Evolutionary conservation across 2,888 invertebrate species (phyloP), one percentile per base, ranked within the genome.

Genomic region (Cephus runcator): DNA sequence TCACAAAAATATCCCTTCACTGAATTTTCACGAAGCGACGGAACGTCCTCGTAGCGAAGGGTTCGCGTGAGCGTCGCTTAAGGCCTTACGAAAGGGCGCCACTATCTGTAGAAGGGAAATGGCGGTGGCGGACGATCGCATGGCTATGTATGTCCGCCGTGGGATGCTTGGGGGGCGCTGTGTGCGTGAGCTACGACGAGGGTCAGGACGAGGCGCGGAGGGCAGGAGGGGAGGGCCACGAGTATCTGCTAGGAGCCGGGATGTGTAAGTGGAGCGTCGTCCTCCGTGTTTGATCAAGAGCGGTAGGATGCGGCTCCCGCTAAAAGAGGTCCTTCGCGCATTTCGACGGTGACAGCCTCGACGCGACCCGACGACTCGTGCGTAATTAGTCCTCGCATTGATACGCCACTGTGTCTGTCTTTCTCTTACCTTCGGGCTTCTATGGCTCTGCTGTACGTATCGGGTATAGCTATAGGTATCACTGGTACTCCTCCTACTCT

Each of bases 291-390:
- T 12, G 74, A 74, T 74, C 74, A 40, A 74, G 71, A 76, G 33
- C 40, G 75, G 40, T 69, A 76, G 76, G 40, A 71, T 78, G 76
- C 75, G 75, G 74, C 76, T 77, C 75, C 69, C 79, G 73, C 11
- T 30, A 34, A 34, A 40, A 34, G 74, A 74, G 74, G 74, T 74
- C 74, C 74, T 74, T 34, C 34, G 74, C 34, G 35, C 74, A 40
- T 74, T 35, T 77, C 76, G 69, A 76, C 71, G 77, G 71, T 74
- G 74, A 74, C 76, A 75, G 71, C 73, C 12, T 33, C 73, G 40
- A 35, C 77, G 77, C 36, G 73, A 34, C 56, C 33, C 31, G 31
- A 31, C 71, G 71, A 30, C 31, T 71, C 71, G 71, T 33, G 30
- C 30, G 71, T 71, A 71, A 71, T 71, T 71, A 74, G 74, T 34